phyloP scores from a whole-genome alignment of 2,888 invertebrate genomes.

The Synergus umbraculus region DNA sequence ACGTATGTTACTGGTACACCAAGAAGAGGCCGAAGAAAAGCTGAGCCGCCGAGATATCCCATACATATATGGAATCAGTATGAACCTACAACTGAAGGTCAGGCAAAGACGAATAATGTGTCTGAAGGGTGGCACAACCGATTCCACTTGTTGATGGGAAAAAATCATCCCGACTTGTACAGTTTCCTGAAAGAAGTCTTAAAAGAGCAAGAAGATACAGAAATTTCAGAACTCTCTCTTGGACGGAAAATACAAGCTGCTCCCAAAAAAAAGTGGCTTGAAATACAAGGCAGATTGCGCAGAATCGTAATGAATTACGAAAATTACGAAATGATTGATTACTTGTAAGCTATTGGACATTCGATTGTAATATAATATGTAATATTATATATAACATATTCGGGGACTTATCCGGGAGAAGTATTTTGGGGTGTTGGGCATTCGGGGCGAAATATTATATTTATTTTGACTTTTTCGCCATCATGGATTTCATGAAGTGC shows the following conservation, averaged over 20 bases:
- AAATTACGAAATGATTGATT: neutral
- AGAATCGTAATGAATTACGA: neutral
- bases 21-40: no score
- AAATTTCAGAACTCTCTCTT: neutral
- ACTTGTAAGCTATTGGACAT: neutral
- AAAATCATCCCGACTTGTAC: no score
- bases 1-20: no score
- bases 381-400: no score
- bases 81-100: neutral
- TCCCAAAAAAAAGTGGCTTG: neutral
- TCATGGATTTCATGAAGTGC: no score
- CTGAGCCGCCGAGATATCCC: no score
- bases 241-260: neutral
- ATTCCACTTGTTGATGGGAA: neutral
- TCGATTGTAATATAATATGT: no score
- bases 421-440: no score
- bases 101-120: neutral
- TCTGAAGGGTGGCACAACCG: constrained; percentile 2
- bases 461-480: no score
- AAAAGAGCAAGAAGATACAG: neutral
- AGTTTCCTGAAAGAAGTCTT: no score
- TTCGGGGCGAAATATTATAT: no score
- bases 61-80: neutral
- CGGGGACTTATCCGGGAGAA: no score
- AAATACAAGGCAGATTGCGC: neutral